Percentiles rank a stretch among this genome's conserved stretches.
phyloP scores from a whole-genome alignment of 2,888 invertebrate genomes.

The Lasioglossum zephyrum region DNA sequence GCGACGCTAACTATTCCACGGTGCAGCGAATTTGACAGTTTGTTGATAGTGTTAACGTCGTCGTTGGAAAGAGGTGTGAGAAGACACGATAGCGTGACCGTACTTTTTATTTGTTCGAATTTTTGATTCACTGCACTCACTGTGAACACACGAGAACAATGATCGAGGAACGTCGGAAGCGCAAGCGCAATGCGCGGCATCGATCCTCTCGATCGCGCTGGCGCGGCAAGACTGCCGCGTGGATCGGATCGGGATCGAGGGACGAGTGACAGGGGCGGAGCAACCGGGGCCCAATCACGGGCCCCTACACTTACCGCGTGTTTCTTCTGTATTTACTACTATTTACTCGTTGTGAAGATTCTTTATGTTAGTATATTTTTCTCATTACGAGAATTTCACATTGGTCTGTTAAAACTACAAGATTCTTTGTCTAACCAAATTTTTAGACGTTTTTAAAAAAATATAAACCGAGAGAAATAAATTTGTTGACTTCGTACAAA shows the following conservation, averaged over 20 bases:
- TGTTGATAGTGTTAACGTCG: not conserved
- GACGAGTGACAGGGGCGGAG: constrained; percentile 65
- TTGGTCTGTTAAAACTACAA: no score
- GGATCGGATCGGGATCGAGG: constrained; percentile 74
- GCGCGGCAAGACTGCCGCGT: constrained; percentile 74
- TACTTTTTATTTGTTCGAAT: not conserved
- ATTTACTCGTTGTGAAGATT: no score
- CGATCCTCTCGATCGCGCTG: constrained; percentile 74
- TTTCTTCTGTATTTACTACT: not conserved
- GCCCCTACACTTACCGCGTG: constrained; percentile 1
- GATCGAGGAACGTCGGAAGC: constrained; percentile 18
- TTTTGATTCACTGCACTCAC: constrained; percentile 29
- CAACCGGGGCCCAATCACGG: constrained; percentile 37
- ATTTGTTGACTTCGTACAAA: no score
- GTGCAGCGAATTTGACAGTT: not conserved
- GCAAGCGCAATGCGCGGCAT: constrained; percentile 47
- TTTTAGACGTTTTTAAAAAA: no score
- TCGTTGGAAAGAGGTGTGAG: not conserved
- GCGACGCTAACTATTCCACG: not conserved
- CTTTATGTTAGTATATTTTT: no score
- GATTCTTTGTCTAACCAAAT: no score
- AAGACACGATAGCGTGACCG: not conserved
- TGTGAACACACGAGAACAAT: not conserved
- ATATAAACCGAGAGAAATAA: no score
- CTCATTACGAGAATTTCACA: no score